These are phyloP conservation scores for Carduelis carduelis DNA, from an alignment of 2,797 vertebrate genomes.

Conservation along the genomic window DNA sequence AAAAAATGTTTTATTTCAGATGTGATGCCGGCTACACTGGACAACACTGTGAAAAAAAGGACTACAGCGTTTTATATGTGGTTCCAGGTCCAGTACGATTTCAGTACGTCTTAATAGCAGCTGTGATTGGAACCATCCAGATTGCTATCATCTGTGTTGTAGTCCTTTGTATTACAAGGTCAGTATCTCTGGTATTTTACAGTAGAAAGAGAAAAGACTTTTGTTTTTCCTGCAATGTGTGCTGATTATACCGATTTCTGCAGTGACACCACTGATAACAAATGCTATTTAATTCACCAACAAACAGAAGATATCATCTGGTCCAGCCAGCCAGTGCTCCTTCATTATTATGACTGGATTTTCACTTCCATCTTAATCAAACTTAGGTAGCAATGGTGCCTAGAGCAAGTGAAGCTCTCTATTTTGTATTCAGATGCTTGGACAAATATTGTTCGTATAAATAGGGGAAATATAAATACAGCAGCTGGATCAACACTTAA, in stretches of 20 bases:
- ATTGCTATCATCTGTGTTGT: constrained; percentile 98
- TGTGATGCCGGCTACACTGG: constrained; percentile 97
- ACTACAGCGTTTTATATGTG: constrained; percentile 97
- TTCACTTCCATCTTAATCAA: constrained; percentile 41
- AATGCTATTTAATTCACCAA: neutral
- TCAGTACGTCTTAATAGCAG: constrained; percentile 97
- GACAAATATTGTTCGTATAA: constrained; percentile 53
- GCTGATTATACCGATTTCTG: neutral
- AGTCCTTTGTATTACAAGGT: constrained; percentile 99
- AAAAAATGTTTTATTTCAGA: constrained; percentile 72
- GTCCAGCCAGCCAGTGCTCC: neutral
- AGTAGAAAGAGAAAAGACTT: neutral
- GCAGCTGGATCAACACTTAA: constrained; percentile 59
- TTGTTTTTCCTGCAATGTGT: neutral
- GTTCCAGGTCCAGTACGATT: constrained; percentile 96
- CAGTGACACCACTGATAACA: neutral
- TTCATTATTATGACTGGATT: neutral
- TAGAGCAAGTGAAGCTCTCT: constrained; percentile 21
- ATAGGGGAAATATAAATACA: constrained; percentile 51
- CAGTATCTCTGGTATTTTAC: constrained; percentile 62
- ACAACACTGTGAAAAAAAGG: constrained; percentile 96
- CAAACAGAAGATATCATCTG: neutral
- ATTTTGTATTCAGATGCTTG: constrained; percentile 42
- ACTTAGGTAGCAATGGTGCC: neutral
- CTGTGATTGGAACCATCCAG: constrained; percentile 98